A percentile compares a stretch with the other conserved stretches of the same genome.
These are phyloP conservation scores for Python bivittatus DNA, from an alignment of 2,113 vertebrate genomes.

Conservation along the genomic window DNA sequence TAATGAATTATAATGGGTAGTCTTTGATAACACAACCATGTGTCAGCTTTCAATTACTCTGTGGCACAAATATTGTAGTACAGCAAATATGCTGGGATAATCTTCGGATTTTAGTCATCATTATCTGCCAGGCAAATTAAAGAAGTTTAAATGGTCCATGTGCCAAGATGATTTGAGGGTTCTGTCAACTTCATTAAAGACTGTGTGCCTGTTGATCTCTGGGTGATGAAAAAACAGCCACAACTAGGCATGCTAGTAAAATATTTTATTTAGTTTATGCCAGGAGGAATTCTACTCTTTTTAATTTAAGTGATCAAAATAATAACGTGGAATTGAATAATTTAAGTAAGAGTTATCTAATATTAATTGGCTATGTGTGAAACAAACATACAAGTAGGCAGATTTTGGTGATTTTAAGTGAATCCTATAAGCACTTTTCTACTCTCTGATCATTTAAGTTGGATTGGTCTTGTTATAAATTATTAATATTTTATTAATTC, in stretches of 20 bases:
- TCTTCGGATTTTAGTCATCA: slow-evolving; percentile 11
- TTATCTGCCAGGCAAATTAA: slow-evolving; percentile 11
- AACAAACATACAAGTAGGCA: neutral
- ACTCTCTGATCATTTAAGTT: neutral
- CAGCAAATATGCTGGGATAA: neutral
- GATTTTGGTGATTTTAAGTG: neutral
- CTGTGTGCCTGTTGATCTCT: neutral
- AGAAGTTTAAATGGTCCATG: neutral
- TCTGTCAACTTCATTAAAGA: neutral
- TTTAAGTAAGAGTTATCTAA: neutral
- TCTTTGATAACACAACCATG: neutral
- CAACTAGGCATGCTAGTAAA: slow-evolving; percentile 5
- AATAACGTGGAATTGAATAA: neutral
- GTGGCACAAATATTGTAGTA: neutral
- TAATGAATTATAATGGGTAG: neutral
- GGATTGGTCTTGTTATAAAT: neutral
- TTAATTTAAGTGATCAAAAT: neutral
- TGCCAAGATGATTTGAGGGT: slow-evolving; percentile 7
- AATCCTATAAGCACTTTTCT: neutral
- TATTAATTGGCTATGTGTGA: neutral
- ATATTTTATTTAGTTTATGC: neutral
- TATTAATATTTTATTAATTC: slow-evolving; percentile 22
- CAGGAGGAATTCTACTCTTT: neutral
- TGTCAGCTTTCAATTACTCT: neutral
- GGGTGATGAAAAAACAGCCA: neutral